phyloP scores from a whole-genome alignment of 2,888 invertebrate genomes.

The Alitta virens region DNA sequence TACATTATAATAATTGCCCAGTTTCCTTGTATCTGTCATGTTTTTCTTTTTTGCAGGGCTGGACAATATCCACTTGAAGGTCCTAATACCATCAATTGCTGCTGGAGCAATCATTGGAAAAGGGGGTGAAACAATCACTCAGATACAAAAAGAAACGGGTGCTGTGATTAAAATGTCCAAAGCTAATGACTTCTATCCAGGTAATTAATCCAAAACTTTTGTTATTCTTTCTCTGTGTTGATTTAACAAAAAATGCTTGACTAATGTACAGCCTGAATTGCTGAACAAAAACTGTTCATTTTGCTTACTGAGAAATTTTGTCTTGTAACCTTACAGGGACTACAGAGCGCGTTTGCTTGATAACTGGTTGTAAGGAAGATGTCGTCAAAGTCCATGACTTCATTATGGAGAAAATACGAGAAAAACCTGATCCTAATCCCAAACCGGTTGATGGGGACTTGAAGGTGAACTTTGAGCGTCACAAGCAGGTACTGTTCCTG shows the following conservation, averaged over 20 bases:
- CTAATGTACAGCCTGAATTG: neutral
- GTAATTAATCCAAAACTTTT: slow-evolving; percentile 60
- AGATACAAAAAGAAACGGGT: slow-evolving; percentile 94
- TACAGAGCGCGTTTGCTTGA: slow-evolving; percentile 56
- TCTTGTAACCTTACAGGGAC: slow-evolving; percentile 45
- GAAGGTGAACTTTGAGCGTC: slow-evolving; percentile 54
- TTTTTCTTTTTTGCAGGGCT: slow-evolving; percentile 29
- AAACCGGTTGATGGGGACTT: slow-evolving; percentile 48
- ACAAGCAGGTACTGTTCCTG: slow-evolving; percentile 48
- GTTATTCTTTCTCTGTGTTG: too few species aligned
- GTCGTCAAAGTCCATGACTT: slow-evolving; percentile 54
- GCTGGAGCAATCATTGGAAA: slow-evolving; percentile 99
- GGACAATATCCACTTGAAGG: slow-evolving; percentile 79
- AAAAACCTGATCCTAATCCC: slow-evolving; percentile 56
- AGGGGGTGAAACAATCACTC: slow-evolving; percentile 97
- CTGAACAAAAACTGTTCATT: neutral
- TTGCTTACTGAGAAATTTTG: neutral
- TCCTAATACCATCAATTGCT: slow-evolving; percentile 84
- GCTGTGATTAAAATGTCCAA: slow-evolving; percentile 99
- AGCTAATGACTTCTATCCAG: slow-evolving; percentile 97
- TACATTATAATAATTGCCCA: too few species aligned
- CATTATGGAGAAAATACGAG: slow-evolving; percentile 56
- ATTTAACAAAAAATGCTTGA: too few species aligned
- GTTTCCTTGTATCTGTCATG: too few species aligned
- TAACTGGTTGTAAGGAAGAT: slow-evolving; percentile 53